Percentiles rank a stretch among this genome's conserved stretches.
These are phyloP conservation scores for Drosophila setifemur DNA, from an alignment of 1,140 invertebrate genomes.

Conservation along the genomic window DNA sequence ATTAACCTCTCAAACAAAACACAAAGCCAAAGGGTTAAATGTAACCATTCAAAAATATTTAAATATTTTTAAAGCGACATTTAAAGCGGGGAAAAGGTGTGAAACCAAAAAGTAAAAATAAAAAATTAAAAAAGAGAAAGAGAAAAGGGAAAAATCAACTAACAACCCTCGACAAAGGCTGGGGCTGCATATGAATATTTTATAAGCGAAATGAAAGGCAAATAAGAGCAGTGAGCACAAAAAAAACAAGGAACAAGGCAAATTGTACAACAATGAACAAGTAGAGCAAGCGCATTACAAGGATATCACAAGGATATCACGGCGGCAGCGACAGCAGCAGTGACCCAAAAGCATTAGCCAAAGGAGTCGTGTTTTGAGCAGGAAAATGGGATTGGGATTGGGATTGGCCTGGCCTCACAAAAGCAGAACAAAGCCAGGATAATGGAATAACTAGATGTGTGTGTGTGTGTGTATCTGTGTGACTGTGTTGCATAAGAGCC, in stretches of 20 bases:
- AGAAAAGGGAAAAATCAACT: background rate
- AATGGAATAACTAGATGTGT: conserved; percentile 21
- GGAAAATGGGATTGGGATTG: background rate
- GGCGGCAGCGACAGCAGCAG: too few species aligned
- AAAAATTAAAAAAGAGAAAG: too few species aligned
- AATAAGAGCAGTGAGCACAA: conserved; percentile 51
- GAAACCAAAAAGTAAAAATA: too few species aligned
- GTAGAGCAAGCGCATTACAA: conserved; percentile 67
- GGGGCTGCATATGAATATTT: conserved; percentile 61
- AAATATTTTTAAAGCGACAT: background rate
- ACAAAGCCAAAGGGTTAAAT: background rate
- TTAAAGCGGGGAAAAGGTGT: background rate
- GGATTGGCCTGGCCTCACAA: conserved; percentile 13
- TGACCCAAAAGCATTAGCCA: conserved; percentile 70
- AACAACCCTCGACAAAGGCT: conserved; percentile 15
- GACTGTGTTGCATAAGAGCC: conserved; percentile 26
- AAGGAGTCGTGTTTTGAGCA: conserved; percentile 10
- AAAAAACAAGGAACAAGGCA: conserved; percentile 45
- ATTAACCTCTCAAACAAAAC: background rate
- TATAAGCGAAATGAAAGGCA: conserved; percentile 64
- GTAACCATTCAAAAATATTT: background rate
- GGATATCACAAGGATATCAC: too few species aligned
- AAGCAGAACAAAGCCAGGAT: conserved; percentile 41
- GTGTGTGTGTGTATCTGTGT: conserved; percentile 8
- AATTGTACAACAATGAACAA: conserved; percentile 68